These are phyloP conservation scores for Philopotamus ludificatus DNA, from an alignment of 1,140 invertebrate species.

Conservation along the genomic window DNA sequence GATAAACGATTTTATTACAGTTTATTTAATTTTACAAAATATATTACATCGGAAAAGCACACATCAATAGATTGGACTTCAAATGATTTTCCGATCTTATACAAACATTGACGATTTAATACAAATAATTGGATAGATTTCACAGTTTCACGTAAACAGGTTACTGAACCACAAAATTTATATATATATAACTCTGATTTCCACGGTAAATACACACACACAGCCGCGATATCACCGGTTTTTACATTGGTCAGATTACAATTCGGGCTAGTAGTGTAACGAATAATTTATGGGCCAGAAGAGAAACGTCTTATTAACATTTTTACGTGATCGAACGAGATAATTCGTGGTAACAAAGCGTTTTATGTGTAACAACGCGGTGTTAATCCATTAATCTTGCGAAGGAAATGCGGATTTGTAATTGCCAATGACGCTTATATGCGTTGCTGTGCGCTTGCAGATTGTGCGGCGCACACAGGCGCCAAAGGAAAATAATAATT, in stretches of 20 bases:
- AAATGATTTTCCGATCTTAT: no score
- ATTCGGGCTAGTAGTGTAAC: background rate
- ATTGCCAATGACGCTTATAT: no score
- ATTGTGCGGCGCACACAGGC: no score
- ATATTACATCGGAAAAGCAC: no score
- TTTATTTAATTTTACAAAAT: no score
- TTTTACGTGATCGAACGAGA: background rate
- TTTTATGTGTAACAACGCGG: no score
- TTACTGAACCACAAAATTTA: background rate
- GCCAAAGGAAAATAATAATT: no score
- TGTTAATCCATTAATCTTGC: no score
- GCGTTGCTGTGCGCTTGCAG: no score
- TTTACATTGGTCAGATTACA: background rate
- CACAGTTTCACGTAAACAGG: background rate
- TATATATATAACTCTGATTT: background rate
- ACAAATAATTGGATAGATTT: background rate
- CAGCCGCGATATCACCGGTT: background rate
- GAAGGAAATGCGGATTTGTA: no score
- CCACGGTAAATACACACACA: background rate
- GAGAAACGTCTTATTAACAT: background rate
- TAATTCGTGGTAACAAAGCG: background rate
- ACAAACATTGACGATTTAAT: background rate
- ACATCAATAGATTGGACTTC: no score
- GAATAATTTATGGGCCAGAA: constrained; percentile 7
- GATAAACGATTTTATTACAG: no score